Conservation (phyloP, 2,888 invertebrate genomes). For the Drosophila sordidula region DNA sequence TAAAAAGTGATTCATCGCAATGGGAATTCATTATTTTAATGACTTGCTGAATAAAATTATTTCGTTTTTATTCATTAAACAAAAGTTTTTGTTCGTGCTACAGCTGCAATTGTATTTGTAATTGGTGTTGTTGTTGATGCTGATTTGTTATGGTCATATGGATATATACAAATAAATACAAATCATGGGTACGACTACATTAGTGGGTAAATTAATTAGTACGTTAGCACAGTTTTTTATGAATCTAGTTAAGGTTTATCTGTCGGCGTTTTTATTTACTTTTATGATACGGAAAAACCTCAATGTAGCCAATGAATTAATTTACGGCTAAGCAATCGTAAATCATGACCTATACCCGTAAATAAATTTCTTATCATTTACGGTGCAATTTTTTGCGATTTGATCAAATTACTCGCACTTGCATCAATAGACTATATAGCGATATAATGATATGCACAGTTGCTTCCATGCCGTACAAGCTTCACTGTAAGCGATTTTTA, state of each 20-base stretch:
- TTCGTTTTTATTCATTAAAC: background rate
- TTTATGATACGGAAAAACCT: constrained; percentile 5
- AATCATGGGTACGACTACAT: background rate
- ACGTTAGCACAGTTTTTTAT: constrained; percentile 2
- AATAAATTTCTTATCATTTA: constrained; percentile 11
- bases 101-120: background rate
- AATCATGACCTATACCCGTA: constrained; percentile 10
- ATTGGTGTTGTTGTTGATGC: constrained; percentile 4
- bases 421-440: background rate
- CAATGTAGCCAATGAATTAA: constrained; percentile 12
- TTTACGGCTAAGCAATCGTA: constrained; percentile 1
- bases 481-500: constrained; percentile 17
- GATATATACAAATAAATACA: background rate
- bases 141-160: background rate
- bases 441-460: background rate
- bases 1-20: no score
- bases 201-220: constrained; percentile 8
- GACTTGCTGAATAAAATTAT: no score
- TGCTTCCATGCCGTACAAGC: background rate
- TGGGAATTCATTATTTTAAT: no score
- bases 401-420: background rate
- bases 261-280: background rate
- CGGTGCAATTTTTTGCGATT: constrained; percentile 5
- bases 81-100: background rate
- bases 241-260: background rate